Percentiles rank a stretch among this genome's conserved stretches.
Evolutionary conservation across 2,888 invertebrate species (phyloP).

Genomic region (Andrena dorsata): DNA sequence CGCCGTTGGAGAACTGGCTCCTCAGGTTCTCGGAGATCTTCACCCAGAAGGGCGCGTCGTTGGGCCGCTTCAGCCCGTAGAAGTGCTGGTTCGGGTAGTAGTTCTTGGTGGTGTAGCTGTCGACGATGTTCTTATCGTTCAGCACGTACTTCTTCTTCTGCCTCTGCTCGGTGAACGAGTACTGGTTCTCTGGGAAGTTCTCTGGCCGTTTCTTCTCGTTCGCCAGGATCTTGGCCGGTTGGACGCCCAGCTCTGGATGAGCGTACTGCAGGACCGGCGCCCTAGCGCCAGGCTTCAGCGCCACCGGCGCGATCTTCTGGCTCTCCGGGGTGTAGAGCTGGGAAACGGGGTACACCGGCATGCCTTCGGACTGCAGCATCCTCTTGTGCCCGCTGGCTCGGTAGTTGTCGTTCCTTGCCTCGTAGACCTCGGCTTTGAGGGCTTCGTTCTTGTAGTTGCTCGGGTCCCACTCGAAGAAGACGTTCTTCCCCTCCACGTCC

Average conservation of each 20-base stretch:
- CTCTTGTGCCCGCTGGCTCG: conserved; percentile 88
- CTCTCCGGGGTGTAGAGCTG: conserved; percentile 88
- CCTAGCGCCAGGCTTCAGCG: conserved; percentile 90
- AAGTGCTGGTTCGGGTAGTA: conserved; percentile 82
- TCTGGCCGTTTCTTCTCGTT: conserved; percentile 79
- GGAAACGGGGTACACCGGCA: conserved; percentile 88
- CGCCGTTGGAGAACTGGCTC: conserved; percentile 90
- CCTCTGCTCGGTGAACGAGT: conserved; percentile 79
- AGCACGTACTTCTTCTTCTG: conserved; percentile 83
- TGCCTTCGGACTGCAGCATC: conserved; percentile 89
- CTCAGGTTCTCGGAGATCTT: conserved; percentile 90
- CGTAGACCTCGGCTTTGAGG: conserved; percentile 80
- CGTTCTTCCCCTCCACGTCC: conserved; percentile 74
- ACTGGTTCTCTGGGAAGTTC: conserved; percentile 77
- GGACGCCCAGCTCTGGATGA: conserved; percentile 92
- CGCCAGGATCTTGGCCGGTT: conserved; percentile 88
- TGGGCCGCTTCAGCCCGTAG: conserved; percentile 87
- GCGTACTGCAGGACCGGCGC: conserved; percentile 92
- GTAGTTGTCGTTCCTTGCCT: conserved; percentile 82
- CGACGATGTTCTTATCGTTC: conserved; percentile 80
- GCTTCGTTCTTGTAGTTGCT: conserved; percentile 78
- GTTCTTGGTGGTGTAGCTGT: conserved; percentile 80
- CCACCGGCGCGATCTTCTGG: conserved; percentile 86
- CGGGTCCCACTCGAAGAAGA: conserved; percentile 81
- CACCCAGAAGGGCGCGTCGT: conserved; percentile 89